These are phyloP conservation scores for Epizoanthus illoricatus DNA, from an alignment of 92 coral and sea anemone genomes.

Conservation along the genomic window DNA sequence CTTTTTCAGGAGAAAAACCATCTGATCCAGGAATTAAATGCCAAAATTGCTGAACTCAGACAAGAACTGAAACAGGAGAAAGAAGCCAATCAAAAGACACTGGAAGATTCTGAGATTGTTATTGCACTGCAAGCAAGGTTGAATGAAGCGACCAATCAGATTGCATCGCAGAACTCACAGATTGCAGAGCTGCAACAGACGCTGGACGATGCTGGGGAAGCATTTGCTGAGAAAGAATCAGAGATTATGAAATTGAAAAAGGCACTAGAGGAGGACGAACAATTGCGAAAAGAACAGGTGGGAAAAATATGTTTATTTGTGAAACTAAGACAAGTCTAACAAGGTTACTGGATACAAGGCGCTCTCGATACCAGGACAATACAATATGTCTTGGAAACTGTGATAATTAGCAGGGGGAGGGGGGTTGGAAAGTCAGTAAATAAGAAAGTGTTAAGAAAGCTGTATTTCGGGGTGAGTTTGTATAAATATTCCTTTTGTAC, in stretches of 20 bases:
- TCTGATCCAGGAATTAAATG: slow-evolving; percentile 52
- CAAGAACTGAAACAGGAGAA: slow-evolving; percentile 59
- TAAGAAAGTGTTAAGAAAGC: no score
- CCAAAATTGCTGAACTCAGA: slow-evolving; percentile 47
- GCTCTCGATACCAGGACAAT: no score
- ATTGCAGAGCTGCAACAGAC: slow-evolving; percentile 56
- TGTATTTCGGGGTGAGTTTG: no score
- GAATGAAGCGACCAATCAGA: slow-evolving; percentile 51
- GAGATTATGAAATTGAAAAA: slow-evolving; percentile 55
- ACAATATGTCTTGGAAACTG: no score
- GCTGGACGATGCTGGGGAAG: slow-evolving; percentile 69
- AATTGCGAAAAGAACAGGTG: slow-evolving; percentile 61
- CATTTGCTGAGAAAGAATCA: slow-evolving; percentile 63
- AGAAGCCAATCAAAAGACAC: slow-evolving; percentile 25
- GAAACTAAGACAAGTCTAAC: no score
- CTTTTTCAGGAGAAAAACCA: slow-evolving; percentile 49
- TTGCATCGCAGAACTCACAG: slow-evolving; percentile 22
- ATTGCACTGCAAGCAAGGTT: slow-evolving; percentile 48
- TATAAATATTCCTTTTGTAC: no score
- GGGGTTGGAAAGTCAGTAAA: no score
- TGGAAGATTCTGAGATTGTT: slow-evolving; percentile 43
- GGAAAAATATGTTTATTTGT: not conserved
- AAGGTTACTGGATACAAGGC: no score
- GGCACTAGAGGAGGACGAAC: slow-evolving; percentile 60
- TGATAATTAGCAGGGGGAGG: no score